A percentile compares a stretch with the other conserved stretches of the same genome.
These are phyloP conservation scores for Tympanuchus pallidicinctus DNA, from an alignment of 2,113 vertebrate species.

Conservation along the genomic window DNA sequence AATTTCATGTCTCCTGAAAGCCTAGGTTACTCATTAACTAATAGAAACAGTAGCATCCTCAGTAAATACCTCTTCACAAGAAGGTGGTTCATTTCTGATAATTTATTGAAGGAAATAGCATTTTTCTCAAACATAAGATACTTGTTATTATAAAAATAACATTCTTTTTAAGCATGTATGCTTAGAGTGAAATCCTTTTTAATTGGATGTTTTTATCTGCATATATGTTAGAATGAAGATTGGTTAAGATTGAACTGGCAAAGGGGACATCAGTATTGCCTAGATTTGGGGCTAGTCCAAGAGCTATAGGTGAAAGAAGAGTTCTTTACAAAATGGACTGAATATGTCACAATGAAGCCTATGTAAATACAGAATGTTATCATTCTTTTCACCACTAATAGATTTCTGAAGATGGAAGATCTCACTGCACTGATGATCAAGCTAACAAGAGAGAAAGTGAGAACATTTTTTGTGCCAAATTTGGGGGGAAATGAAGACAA, in stretches of 20 bases:
- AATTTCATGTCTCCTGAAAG: neutral
- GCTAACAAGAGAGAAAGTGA: neutral
- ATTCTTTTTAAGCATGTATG: neutral
- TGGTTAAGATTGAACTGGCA: neutral
- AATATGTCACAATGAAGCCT: neutral
- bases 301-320: neutral
- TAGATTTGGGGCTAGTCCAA: neutral
- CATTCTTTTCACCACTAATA: neutral
- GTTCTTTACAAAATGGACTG: neutral
- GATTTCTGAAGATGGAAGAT: neutral
- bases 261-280: neutral
- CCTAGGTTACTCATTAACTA: neutral
- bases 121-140: neutral
- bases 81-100: neutral
- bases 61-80: neutral
- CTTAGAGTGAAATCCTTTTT: neutral
- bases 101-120: neutral
- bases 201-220: neutral
- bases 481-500: neutral
- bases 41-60: neutral
- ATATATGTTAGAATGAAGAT: neutral
- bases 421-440: neutral
- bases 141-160: neutral
- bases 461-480: neutral
- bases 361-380: neutral